A percentile compares a stretch with the other conserved stretches of the same genome.
Evolutionary conservation across 2,797 vertebrate genomes (phyloP).

Genomic region (Acestrorhynchus altus): DNA sequence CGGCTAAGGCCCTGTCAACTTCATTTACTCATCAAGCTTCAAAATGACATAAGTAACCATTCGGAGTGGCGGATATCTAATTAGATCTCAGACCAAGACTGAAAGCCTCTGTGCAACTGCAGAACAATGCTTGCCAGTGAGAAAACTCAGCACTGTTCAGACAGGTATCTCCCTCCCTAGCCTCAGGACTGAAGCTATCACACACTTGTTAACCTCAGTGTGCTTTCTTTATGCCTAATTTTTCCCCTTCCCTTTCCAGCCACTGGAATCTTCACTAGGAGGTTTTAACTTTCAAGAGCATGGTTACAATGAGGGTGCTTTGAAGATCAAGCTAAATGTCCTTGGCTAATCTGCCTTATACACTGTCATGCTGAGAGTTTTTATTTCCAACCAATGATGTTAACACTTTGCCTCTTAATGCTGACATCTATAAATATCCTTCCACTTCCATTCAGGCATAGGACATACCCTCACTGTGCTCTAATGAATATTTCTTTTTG

Average conservation of each 20-base stretch:
- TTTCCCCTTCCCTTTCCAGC: conserved; percentile 54
- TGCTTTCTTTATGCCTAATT: background rate
- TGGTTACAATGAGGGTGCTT: conserved; percentile 70
- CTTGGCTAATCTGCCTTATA: conserved; percentile 72
- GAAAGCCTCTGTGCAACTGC: conserved; percentile 40
- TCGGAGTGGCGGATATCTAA: conserved; percentile 54
- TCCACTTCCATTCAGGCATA: background rate
- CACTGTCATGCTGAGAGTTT: conserved; percentile 60
- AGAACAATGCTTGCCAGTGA: conserved; percentile 43
- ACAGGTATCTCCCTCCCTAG: conserved; percentile 28
- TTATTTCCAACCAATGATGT: conserved; percentile 8
- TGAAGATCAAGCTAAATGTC: conserved; percentile 74
- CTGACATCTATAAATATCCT: conserved; percentile 23
- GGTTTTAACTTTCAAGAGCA: conserved; percentile 64
- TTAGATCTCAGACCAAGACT: conserved; percentile 54
- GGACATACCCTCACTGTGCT: background rate
- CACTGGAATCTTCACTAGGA: conserved; percentile 1
- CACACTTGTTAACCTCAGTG: conserved; percentile 50
- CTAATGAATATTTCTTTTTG: conserved; percentile 1
- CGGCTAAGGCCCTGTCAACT: conserved; percentile 44
- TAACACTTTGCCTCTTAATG: conserved; percentile 1
- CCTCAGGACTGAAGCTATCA: conserved; percentile 27
- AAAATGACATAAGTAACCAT: conserved; percentile 51
- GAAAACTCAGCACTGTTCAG: conserved; percentile 19
- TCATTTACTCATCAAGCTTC: conserved; percentile 50